phyloP scores from a whole-genome alignment of 2,888 invertebrate species.

The Bruchidius siliquastri region DNA sequence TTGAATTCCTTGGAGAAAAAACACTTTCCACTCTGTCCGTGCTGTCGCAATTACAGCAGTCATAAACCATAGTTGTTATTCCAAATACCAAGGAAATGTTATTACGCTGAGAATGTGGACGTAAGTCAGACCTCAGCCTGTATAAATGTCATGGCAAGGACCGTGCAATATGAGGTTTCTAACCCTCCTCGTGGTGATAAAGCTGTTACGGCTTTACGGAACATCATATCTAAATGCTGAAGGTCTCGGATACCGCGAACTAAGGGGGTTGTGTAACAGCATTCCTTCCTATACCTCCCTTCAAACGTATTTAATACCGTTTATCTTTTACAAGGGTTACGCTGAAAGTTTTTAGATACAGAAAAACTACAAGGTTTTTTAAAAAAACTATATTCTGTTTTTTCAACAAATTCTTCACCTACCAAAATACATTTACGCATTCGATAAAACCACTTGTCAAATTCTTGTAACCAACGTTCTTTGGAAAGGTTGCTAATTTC shows the following conservation, averaged over 20 bases:
- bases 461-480: too few relatives aligned
- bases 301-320: not conserved
- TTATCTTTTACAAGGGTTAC: not conserved
- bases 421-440: too few relatives aligned
- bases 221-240: constrained; percentile 6
- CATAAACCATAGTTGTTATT: not conserved
- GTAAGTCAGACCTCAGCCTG: not conserved
- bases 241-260: not conserved
- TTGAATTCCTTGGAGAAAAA: not conserved
- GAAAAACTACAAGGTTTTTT: too few relatives aligned
- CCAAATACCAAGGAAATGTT: not conserved
- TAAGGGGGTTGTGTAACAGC: not conserved
- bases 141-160: not conserved
- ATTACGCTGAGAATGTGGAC: not conserved
- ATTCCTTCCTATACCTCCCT: too few relatives aligned
- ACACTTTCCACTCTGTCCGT: not conserved
- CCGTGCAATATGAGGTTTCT: not conserved
- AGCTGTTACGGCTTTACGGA: not conserved
- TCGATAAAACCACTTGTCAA: too few relatives aligned
- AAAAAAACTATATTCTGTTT: too few relatives aligned
- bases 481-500: too few relatives aligned
- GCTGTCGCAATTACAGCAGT: not conserved
- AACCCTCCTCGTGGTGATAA: constrained; percentile 1
- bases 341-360: not conserved
- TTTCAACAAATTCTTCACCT: too few relatives aligned